Evolutionary conservation across 2,113 vertebrate species (phyloP).

Genomic region (Malurus cyaneus): DNA sequence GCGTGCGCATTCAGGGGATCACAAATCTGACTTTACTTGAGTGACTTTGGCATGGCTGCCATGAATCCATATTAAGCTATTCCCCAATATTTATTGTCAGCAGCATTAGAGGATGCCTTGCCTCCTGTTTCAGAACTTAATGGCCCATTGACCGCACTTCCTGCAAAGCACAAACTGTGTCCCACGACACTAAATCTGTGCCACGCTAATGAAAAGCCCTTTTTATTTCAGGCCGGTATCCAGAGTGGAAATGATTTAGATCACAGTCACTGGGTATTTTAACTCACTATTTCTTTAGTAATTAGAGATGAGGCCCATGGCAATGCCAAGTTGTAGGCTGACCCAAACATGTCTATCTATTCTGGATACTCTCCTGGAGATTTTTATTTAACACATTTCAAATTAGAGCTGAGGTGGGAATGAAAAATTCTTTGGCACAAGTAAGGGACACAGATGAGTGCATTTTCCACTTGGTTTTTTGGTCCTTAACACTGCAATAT

Average conservation of each 20-base stretch:
- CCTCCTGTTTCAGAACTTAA: slow-evolving; percentile 59
- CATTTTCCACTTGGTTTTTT: background rate
- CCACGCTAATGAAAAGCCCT: slow-evolving; percentile 44
- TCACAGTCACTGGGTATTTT: slow-evolving; percentile 36
- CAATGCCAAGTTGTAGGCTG: slow-evolving; percentile 14
- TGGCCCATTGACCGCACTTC: slow-evolving; percentile 54
- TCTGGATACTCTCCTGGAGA: slow-evolving; percentile 49
- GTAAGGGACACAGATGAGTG: background rate
- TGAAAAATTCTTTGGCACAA: slow-evolving; percentile 31
- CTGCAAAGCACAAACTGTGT: slow-evolving; percentile 39
- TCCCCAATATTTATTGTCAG: slow-evolving; percentile 55
- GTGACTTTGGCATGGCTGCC: background rate
- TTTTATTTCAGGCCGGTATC: slow-evolving; percentile 50
- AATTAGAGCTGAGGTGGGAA: slow-evolving; percentile 40
- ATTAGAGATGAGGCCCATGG: slow-evolving; percentile 52
- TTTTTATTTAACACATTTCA: slow-evolving; percentile 47
- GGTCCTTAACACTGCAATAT: background rate
- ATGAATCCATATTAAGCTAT: background rate
- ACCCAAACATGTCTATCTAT: slow-evolving; percentile 45
- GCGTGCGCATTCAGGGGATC: background rate
- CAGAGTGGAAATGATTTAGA: slow-evolving; percentile 64
- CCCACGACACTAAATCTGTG: slow-evolving; percentile 58
- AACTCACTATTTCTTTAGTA: slow-evolving; percentile 66
- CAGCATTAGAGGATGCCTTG: slow-evolving; percentile 39
- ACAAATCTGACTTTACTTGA: background rate